Conservation (phyloP, 1,140 invertebrate genomes). For the Solenopsis invicta region DNA sequence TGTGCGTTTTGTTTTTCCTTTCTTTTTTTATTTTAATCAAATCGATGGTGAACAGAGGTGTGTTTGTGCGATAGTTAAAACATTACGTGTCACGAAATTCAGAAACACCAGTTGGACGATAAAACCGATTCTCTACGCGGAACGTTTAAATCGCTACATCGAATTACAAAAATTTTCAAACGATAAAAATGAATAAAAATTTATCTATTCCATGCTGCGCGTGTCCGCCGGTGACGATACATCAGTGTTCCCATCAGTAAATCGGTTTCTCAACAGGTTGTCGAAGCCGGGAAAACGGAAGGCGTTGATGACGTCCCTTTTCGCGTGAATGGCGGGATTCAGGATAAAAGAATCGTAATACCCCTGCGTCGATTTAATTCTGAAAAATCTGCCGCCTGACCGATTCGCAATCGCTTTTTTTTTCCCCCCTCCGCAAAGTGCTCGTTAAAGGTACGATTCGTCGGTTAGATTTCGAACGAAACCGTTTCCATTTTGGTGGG, state of each 20-base stretch:
- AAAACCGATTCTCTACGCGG: conserved; percentile 27
- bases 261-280: conserved; percentile 64
- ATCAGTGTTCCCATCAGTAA: conserved; percentile 26
- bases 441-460: conserved; percentile 60
- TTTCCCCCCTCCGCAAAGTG: conserved; percentile 49
- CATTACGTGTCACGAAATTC: conserved; percentile 42
- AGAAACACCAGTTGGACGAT: background rate
- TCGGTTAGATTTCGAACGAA: conserved; percentile 59
- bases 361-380: conserved; percentile 60
- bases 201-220: background rate
- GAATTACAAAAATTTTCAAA: conserved; percentile 45
- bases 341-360: conserved; percentile 56
- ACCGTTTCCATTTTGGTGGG: conserved; percentile 65
- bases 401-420: conserved; percentile 36
- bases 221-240: conserved; percentile 9
- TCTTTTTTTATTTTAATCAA: conserved; percentile 20
- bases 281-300: conserved; percentile 41
- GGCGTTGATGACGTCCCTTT: conserved; percentile 44
- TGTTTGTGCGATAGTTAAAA: conserved; percentile 26
- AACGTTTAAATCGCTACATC: conserved; percentile 19
- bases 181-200: conserved; percentile 14
- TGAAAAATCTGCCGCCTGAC: conserved; percentile 63
- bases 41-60: background rate
- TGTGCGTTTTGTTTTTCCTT: background rate
- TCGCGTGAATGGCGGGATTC: conserved; percentile 25